Evolutionary conservation across 2,888 invertebrate species (phyloP), one percentile per base, ranked within the genome.

Genomic region (Rhogogaster chlorosoma): DNA sequence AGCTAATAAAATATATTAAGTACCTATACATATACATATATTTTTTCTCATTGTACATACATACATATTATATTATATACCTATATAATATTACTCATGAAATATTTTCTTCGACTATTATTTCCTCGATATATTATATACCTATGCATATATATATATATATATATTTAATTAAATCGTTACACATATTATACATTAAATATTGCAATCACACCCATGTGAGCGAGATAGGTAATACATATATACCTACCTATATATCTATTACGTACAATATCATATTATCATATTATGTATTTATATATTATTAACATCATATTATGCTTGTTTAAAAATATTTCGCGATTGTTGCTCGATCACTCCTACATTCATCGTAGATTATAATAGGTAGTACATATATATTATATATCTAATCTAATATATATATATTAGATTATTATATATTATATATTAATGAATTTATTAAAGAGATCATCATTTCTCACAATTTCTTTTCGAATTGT

Each of bases 391-490:
- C 22, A 73, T 42, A 67, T 2, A 26, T 26, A n/a, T 4, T 7
- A 9, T 64, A n/a, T 64, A 64, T 64, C 0, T 42, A n/a, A n/a
- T n/a, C n/a, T n/a, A n/a, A 42, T 64, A 64, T 67, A 29, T 26
- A 57, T n/a, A 53, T 22, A 22, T n/a, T n/a, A n/a, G n/a, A n/a
- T n/a, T n/a, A n/a, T n/a, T n/a, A n/a, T n/a, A n/a, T n/a, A n/a
- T n/a, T 10, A 61, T 61, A 61, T 70, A 36, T 36, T 45, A 80
- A 80, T 80, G 61, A 80, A 80, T 61, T 80, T 61, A 80, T 61
- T 80, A 80, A 80, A 80, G 61, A 80, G 36, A 53, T 32, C 18
- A 57, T 22, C 57, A 15, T 80, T 57, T 61, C 61, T 57, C 57
- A 80, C 2, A 57, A 57, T 80, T 77, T 53, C 5, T 61, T 53